Evolutionary conservation across 2,113 vertebrate species (phyloP), one percentile per base, ranked within the genome.

Genomic region (Fulmarus glacialis): DNA sequence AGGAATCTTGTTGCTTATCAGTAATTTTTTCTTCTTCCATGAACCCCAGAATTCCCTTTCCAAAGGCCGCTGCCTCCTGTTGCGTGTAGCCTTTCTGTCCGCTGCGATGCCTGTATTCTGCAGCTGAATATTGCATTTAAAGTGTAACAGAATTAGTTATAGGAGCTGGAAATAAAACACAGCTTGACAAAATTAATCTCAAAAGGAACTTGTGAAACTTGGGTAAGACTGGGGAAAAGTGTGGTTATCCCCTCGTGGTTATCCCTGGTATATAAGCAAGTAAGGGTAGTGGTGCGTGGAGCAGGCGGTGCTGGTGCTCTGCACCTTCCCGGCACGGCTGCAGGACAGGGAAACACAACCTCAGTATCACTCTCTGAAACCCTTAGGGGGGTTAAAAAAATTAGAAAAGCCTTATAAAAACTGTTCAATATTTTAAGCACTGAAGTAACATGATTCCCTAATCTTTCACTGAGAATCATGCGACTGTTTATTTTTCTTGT

Each of bases 251-350:
- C 42, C 43, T 17, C 43, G 43, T 43, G 43, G 43, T 43, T 43
- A 45, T 45, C 43, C 32, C 15, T 1, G 1, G 6, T 11, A 1
- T 6, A 3, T 1, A 4, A 78, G 30, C 34, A n/a, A 18, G 5
- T 9, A 6, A 20, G 30, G 66, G 75, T 5, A 30, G 64, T 2
- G 30, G 47, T n/a, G 64, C 1, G 2, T 3, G 8, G 40, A 56
- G 70, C 24, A 15, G 36, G 27, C 0, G 0, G 8, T 0, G 7
- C 43, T 32, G 53, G 29, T 2, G 10, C 62, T 53, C 30, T 4
- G n/a, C 18, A 10, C 71, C 50, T 26, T 45, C 40, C 22, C 0
- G 2, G 48, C 58, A 26, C 0, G 0, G n/a, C 42, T n/a, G 38
- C 6, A 15, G 27, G 36, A 6, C 15, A 3, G 11, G 5, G 16